phyloP scores from a whole-genome alignment of 1,140 invertebrate species.

The Dendrolimus punctatus region DNA sequence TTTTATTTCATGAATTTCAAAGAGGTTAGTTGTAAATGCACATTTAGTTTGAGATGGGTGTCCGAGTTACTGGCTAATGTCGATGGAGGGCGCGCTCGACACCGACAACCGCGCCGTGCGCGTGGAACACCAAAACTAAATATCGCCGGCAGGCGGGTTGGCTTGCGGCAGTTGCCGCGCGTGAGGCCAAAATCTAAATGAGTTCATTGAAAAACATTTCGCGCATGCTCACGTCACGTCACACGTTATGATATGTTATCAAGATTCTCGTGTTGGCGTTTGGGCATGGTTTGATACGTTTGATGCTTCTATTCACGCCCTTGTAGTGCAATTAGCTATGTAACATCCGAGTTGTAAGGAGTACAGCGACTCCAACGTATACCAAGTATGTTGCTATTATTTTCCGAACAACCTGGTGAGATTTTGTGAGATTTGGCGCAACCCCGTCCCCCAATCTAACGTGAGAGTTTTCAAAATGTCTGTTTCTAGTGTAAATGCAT shows the following conservation, averaged over 20 bases:
- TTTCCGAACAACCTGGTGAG: too few relatives aligned
- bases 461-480: too few relatives aligned
- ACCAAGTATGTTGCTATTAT: too few relatives aligned
- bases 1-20: constrained; percentile 56
- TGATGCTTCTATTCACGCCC: too few relatives aligned
- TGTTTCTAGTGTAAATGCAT: too few relatives aligned
- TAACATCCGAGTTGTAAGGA: too few relatives aligned
- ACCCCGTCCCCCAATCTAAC: too few relatives aligned
- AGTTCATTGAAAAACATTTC: constrained; percentile 41
- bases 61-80: constrained; percentile 53
- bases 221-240: constrained; percentile 31
- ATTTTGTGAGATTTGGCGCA: too few relatives aligned
- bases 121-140: constrained; percentile 58
- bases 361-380: too few relatives aligned
- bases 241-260: constrained; percentile 1
- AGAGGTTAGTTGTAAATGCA: constrained; percentile 41
- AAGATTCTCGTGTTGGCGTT: too few relatives aligned
- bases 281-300: too few relatives aligned
- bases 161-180: constrained; percentile 17
- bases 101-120: constrained; percentile 37
- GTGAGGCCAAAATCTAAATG: constrained; percentile 32
- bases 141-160: constrained; percentile 18
- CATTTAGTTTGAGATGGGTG: constrained; percentile 37
- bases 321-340: too few relatives aligned
- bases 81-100: constrained; percentile 35